Evolutionary conservation across 2,113 vertebrate species (phyloP).

Genomic region (Porphyrio hochstetteri): DNA sequence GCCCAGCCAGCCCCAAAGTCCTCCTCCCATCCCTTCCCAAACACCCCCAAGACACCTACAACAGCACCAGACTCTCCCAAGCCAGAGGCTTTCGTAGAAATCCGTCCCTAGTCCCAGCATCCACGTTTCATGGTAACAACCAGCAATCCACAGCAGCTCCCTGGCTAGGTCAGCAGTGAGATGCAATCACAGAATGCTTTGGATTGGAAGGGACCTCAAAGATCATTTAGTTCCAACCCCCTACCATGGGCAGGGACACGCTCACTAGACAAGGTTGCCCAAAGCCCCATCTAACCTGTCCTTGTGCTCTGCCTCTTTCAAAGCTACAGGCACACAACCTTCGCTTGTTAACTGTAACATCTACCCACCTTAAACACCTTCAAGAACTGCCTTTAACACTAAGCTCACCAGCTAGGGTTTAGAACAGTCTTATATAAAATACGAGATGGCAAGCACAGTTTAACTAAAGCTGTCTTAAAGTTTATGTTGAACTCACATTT

Average conservation of each 20-base stretch:
- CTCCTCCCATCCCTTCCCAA: background rate
- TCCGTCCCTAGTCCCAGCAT: background rate
- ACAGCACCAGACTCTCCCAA: background rate
- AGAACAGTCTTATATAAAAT: background rate
- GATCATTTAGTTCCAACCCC: too few relatives aligned
- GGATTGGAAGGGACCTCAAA: too few relatives aligned
- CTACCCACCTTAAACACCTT: background rate
- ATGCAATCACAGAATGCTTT: too few relatives aligned
- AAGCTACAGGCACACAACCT: background rate
- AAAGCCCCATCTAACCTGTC: too few relatives aligned
- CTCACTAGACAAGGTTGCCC: too few relatives aligned
- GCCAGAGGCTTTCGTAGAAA: background rate
- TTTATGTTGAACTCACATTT: background rate
- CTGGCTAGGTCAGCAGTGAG: fast-evolving
- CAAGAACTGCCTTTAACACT: background rate
- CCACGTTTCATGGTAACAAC: background rate
- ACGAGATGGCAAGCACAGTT: background rate
- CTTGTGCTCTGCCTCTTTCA: background rate
- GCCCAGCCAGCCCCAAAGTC: too few relatives aligned
- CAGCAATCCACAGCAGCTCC: background rate
- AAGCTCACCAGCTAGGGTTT: background rate
- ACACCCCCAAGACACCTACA: fast-evolving
- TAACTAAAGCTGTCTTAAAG: background rate
- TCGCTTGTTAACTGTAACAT: background rate
- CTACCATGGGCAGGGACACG: too few relatives aligned